A percentile compares a stretch with the other conserved stretches of the same genome.
Conservation (phyloP, 2,113 vertebrate genomes). For the Pandion haliaetus region DNA sequence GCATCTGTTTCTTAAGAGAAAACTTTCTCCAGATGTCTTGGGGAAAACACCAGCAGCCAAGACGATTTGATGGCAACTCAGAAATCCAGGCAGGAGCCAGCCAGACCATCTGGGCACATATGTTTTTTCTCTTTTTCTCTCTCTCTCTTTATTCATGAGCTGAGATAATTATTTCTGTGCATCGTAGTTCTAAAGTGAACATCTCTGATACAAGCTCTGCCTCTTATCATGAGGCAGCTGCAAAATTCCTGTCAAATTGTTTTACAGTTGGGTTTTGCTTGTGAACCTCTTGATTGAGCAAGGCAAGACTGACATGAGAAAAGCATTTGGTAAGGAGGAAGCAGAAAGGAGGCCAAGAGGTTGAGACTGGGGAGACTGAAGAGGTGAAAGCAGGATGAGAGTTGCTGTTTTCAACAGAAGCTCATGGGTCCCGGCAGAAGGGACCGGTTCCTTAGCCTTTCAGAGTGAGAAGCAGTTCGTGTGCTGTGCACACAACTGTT, state of each 20-base stretch:
- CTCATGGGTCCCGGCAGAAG: neutral
- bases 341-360: neutral
- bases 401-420: neutral
- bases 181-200: neutral
- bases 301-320: neutral
- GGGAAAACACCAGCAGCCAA: neutral
- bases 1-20: neutral
- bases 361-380: neutral
- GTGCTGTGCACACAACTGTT: neutral
- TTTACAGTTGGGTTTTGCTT: neutral
- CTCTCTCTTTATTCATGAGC: neutral
- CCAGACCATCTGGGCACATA: neutral
- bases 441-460: neutral
- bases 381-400: neutral
- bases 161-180: neutral
- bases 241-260: conserved; percentile 27
- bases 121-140: neutral
- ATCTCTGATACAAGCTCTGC: neutral
- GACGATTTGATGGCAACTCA: accelerated
- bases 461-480: neutral
- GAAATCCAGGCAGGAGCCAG: neutral
- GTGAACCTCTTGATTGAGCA: neutral
- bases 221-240: neutral
- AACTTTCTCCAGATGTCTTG: neutral
- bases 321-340: neutral